Evolutionary conservation across 2,888 invertebrate species (phyloP).

Genomic region (Machimus rusticus): DNA sequence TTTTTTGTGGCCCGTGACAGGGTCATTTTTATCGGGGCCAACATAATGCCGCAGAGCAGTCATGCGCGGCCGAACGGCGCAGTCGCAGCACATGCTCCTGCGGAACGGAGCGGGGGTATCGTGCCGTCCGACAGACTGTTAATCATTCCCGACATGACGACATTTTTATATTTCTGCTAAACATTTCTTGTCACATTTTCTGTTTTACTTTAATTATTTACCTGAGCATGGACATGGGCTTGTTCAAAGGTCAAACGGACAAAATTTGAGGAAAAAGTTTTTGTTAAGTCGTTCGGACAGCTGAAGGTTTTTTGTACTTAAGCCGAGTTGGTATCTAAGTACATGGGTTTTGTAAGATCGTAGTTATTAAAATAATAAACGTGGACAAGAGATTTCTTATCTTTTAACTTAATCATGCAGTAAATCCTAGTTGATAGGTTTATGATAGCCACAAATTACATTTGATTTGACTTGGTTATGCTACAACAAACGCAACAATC

Average conservation of each 20-base stretch:
- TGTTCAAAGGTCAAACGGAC: background rate
- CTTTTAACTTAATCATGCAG: background rate
- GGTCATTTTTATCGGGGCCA: slow-evolving; percentile 17
- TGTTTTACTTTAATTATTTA: background rate
- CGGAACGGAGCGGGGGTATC: background rate
- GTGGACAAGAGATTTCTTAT: background rate
- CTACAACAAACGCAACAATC: too few species aligned
- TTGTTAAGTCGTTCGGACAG: background rate
- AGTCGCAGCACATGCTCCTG: background rate
- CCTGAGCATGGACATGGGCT: background rate
- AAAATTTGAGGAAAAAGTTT: background rate
- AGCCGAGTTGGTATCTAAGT: too few species aligned
- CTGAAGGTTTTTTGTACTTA: background rate
- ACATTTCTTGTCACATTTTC: slow-evolving; percentile 3
- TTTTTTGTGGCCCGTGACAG: background rate
- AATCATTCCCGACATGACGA: slow-evolving; percentile 17
- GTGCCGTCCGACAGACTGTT: background rate
- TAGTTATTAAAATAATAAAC: background rate
- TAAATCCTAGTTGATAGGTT: background rate
- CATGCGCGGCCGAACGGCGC: background rate
- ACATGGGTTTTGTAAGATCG: background rate
- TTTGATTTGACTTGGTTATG: too few species aligned
- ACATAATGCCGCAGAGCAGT: background rate
- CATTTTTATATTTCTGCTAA: slow-evolving; percentile 12
- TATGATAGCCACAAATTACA: background rate